Conservation (phyloP, 35 echinoderm and acorn worm species). For the Nesometra sesokonis region DNA sequence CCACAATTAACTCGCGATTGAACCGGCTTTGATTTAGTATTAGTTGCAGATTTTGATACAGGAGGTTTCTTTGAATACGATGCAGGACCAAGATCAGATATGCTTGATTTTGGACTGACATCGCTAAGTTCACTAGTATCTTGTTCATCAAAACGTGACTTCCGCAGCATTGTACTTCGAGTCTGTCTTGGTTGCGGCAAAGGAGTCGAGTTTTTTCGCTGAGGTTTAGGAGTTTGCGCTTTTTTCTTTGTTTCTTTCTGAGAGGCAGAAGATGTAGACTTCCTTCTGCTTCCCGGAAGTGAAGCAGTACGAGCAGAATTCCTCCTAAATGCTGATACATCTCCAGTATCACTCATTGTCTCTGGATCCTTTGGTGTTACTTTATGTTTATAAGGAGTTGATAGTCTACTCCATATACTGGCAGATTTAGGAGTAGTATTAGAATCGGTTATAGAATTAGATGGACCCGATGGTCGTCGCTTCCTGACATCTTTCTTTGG, state of each 20-base stretch:
- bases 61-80: background rate
- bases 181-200: constrained; percentile 69
- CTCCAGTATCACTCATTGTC: constrained; percentile 29
- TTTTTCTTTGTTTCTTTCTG: constrained; percentile 20
- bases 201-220: constrained; percentile 18
- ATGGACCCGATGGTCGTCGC: background rate
- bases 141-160: constrained; percentile 64
- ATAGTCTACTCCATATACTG: constrained; percentile 67
- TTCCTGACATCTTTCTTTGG: background rate
- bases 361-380: constrained; percentile 26
- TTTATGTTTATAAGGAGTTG: constrained; percentile 81
- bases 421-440: background rate
- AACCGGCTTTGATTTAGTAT: background rate
- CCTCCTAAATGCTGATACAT: constrained; percentile 50
- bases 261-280: constrained; percentile 6
- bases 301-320: constrained; percentile 64
- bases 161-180: constrained; percentile 77
- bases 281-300: constrained; percentile 38
- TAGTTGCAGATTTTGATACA: background rate
- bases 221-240: constrained; percentile 14
- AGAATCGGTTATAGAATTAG: background rate
- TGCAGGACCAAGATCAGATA: constrained; percentile 43
- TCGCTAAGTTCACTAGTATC: constrained; percentile 49
- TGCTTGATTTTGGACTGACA: constrained; percentile 76
- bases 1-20: background rate